Evolutionary conservation across 2,113 vertebrate genomes (phyloP).

Genomic region (Anthoscopus minutus): DNA sequence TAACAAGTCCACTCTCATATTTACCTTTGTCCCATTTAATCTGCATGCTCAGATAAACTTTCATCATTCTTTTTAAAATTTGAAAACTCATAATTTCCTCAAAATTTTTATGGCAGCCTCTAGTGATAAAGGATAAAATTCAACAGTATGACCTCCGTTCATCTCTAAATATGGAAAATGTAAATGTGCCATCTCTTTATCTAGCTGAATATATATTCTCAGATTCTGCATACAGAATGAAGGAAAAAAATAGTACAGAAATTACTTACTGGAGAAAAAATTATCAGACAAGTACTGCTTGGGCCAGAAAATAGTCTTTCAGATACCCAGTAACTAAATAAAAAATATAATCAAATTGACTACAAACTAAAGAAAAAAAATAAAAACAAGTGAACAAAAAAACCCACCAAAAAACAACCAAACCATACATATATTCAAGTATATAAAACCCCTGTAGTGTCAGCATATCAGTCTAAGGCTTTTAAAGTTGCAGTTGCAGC

Average conservation of each 20-base stretch:
- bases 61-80: neutral
- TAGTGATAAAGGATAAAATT: neutral
- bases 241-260: neutral
- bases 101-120: neutral
- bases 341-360: neutral
- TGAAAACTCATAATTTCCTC: neutral
- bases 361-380: neutral
- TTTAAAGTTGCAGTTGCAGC: neutral
- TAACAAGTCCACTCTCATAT: neutral
- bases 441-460: neutral
- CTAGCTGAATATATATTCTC: neutral
- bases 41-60: neutral
- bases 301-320: neutral
- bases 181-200: neutral
- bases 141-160: neutral
- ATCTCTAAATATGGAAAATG: neutral
- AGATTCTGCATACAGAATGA: neutral
- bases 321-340: neutral
- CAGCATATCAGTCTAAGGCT: neutral
- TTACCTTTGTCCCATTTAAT: neutral
- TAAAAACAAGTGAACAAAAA: neutral
- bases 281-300: neutral
- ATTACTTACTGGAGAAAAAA: neutral
- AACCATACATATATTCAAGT: neutral
- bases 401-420: accelerated